Evolutionary conservation across 2,888 invertebrate species (phyloP), one percentile per base, ranked within the genome.

Genomic region (Cheiracanthium punctorium): DNA sequence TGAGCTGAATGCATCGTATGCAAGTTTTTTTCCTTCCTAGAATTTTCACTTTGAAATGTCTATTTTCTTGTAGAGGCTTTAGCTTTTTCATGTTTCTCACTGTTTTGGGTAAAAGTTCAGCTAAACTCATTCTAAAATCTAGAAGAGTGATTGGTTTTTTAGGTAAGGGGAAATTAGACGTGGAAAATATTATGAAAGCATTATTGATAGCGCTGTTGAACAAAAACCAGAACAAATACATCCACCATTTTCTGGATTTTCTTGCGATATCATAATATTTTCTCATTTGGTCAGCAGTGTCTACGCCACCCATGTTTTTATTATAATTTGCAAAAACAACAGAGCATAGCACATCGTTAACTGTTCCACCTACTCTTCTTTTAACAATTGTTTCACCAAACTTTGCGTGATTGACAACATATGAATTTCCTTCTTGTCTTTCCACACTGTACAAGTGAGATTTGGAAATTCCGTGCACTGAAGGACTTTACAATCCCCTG

Each of bases 191-290:
- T 10, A 52, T 52, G 14, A 20, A 52, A 8, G 52, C 52, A 52
- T 52, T 52, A 17, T n/a, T n/a, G 5, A 52, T 52, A 5, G 52
- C 20, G 14, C n/a, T n/a, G 52, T 52, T 20, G 17, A 52, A 20
- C 5, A 52, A 20, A 52, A 52, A 52, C 52, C 52, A 52, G 14
- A 52, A 52, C 14, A 52, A n/a, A 20, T 52, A 52, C 5, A n/a
- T 4, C 20, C 20, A 52, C 52, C 52, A 52, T 52, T 77, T 77
- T 30, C 41, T 37, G 41, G 76, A 77, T 43, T 77, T 77, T 69
- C 69, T 24, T 43, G 28, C 29, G 20, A 67, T 20, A 41, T 32
- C 32, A 77, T 77, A 67, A 32, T 52, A 67, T 67, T 67, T 67
- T 20, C 67, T 20, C 4, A 24, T 67, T 71, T 33, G 24, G 33